phyloP scores from a whole-genome alignment of 2,797 vertebrate genomes.

The Otus scops region DNA sequence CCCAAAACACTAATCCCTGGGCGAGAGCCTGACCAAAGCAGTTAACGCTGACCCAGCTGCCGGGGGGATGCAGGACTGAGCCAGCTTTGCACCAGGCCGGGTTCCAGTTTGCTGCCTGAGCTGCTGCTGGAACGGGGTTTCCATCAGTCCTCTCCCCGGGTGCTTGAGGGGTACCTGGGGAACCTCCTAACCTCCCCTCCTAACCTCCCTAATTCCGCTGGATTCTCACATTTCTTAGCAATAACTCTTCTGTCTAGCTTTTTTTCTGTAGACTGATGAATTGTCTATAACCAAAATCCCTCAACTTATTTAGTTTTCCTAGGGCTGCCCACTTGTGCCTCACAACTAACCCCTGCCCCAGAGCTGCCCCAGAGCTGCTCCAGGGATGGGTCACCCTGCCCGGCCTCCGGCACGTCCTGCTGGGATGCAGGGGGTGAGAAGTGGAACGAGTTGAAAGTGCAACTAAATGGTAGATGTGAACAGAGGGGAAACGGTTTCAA shows the following conservation, averaged over 20 bases:
- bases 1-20: neutral
- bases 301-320: neutral
- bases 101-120: neutral
- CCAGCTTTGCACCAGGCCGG: neutral
- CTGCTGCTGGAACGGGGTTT: neutral
- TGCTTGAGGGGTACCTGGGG: neutral
- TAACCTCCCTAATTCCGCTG: neutral
- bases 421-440: neutral
- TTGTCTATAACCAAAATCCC: neutral
- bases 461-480: neutral
- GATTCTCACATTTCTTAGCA: neutral
- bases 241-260: neutral
- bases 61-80: neutral
- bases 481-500: neutral
- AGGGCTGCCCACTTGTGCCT: neutral
- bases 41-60: neutral
- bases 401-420: rapidly evolving
- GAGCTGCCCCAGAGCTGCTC: neutral
- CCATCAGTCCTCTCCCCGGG: neutral
- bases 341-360: rapidly evolving
- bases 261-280: neutral
- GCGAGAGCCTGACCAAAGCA: neutral
- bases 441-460: neutral
- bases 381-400: neutral
- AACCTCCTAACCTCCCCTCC: neutral